Conservation (phyloP, 2,797 vertebrate genomes). For the Danio choprae region DNA sequence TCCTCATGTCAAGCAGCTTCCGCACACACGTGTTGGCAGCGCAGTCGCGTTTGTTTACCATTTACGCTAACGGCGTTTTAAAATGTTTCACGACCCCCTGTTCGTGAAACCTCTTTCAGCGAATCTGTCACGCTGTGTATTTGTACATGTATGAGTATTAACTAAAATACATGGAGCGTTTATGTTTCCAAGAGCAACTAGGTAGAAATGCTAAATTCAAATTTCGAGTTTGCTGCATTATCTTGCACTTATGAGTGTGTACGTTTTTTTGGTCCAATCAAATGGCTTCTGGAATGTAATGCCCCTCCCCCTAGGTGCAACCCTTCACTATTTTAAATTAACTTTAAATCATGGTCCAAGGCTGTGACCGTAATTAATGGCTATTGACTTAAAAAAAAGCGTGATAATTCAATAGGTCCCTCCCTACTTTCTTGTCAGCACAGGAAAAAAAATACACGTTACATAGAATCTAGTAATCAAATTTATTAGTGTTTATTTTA, state of each 20-base stretch:
- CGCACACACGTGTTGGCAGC: slow-evolving; percentile 35
- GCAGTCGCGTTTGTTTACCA: slow-evolving; percentile 33
- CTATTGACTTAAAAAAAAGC: neutral
- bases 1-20: slow-evolving; percentile 15
- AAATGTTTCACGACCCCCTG: neutral
- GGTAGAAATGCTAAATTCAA: neutral
- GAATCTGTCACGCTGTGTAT: neutral
- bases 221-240: too few relatives aligned
- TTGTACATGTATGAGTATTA: too few relatives aligned
- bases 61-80: slow-evolving; percentile 1
- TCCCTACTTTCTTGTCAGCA: neutral
- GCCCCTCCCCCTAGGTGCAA: neutral
- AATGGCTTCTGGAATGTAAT: neutral
- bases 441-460: neutral
- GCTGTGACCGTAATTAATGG: neutral
- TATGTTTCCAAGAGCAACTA: too few relatives aligned
- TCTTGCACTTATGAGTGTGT: neutral
- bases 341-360: neutral
- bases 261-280: neutral
- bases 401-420: neutral
- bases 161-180: neutral
- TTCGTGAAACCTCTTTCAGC: neutral
- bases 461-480: neutral
- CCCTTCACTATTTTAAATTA: neutral
- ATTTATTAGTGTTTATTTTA: neutral